Evolutionary conservation across 2,113 vertebrate species (phyloP).

Genomic region (Corynorhinus townsendii): DNA sequence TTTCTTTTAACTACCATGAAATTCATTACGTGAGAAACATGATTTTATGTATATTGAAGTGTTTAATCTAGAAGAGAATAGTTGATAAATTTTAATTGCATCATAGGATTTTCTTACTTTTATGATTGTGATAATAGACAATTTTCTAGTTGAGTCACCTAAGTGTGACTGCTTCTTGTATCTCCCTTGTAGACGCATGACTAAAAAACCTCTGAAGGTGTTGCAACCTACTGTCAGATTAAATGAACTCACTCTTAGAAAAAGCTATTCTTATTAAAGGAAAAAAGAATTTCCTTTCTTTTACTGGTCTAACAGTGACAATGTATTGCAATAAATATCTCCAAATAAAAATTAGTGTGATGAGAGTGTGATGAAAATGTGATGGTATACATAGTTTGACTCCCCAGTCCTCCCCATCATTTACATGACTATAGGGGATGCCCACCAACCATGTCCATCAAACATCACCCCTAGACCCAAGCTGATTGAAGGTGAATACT

Average conservation of each 20-base stretch:
- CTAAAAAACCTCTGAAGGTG: neutral
- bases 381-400: neutral
- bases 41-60: neutral
- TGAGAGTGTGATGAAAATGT: neutral
- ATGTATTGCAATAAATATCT: neutral
- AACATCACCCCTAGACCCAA: neutral
- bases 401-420: neutral
- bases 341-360: neutral
- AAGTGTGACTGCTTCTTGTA: neutral
- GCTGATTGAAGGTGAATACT: neutral
- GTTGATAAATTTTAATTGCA: neutral
- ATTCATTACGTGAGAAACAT: neutral
- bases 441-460: neutral
- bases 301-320: neutral
- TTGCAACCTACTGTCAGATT: neutral
- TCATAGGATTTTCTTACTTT: neutral
- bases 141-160: neutral
- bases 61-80: neutral
- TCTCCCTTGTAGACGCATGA: neutral
- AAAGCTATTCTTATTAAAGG: neutral
- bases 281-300: neutral
- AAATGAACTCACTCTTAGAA: neutral
- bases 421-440: neutral
- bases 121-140: neutral
- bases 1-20: conserved; percentile 21